Evolutionary conservation across 2,113 vertebrate genomes (phyloP), one percentile per base, ranked within the genome.

Genomic region (Alligator sinensis): DNA sequence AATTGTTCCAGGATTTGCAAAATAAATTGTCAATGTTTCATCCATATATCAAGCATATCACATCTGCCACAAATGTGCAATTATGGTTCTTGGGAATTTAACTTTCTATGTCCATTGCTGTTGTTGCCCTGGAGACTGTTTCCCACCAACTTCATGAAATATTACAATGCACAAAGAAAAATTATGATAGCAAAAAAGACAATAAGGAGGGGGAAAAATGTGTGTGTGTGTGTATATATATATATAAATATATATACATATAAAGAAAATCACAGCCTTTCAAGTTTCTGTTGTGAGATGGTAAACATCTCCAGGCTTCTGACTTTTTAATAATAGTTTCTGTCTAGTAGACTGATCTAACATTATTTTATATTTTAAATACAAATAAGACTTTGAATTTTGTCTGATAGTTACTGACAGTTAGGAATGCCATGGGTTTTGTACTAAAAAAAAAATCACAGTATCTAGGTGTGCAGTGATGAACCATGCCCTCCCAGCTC

Each of bases 1-100:
- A 92, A 91, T 68, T 88, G 82, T 62, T 93, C 82, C 66, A 88
- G 38, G 1, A 62, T 86, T 88, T 18, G 58, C 10, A 80, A 6
- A 28, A 58, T 3, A 82, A 77, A 83, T 77, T 19, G 54, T 38
- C 14, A 24, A 30, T n/a, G 6, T 84, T 13, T 88, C 55, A 89
- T 80, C 9, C 47, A 4, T 0, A 0, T 55, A 19, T 28, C 25
- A 66, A 83, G 83, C 15, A 27, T 19, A 90, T 9, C 28, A 3
- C 25, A 76, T 87, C 27, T 85, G 3, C 4, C 3, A 79, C n/a
- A 92, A 57, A 83, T 13, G 5, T 70, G 7, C 0, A 0, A 77
- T 90, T 84, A 77, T 58, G 47, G 7, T 90, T 91, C 19, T 62
- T 63, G 27, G 34, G 57, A 4, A 80, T 82, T 63, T 82, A 82